These are phyloP conservation scores for Gymnorhina tibicen DNA, from an alignment of 2,113 vertebrate species.

Conservation along the genomic window DNA sequence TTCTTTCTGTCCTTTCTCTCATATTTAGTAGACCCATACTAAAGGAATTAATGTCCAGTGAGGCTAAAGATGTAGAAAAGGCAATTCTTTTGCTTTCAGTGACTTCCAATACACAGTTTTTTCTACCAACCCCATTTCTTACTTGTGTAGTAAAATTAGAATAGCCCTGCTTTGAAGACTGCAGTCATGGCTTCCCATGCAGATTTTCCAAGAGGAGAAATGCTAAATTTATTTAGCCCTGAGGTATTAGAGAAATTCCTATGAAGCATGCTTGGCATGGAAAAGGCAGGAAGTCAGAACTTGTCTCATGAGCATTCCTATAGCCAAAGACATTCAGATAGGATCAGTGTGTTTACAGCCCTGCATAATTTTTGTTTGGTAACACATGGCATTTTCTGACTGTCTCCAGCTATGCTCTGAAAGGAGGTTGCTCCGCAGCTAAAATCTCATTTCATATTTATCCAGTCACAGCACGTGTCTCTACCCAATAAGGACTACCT, in stretches of 20 bases:
- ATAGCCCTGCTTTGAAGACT: not conserved
- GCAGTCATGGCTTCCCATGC: not conserved
- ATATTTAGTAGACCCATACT: not conserved
- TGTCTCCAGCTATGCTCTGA: not conserved
- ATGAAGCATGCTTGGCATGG: not conserved
- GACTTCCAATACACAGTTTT: not conserved
- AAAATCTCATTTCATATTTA: not conserved
- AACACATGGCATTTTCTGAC: not conserved
- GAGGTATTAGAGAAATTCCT: not conserved
- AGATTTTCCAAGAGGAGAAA: not conserved
- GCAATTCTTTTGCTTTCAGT: not conserved
- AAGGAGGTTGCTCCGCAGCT: not conserved
- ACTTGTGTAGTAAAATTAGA: not conserved
- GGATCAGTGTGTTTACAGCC: not conserved
- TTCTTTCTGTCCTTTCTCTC: not conserved
- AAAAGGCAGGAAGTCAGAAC: not conserved
- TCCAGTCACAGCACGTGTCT: rapidly evolving
- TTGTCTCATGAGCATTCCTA: not conserved
- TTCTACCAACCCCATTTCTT: not conserved
- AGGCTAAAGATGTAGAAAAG: not conserved
- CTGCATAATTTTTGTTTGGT: not conserved
- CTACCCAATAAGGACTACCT: not conserved
- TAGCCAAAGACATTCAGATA: not conserved
- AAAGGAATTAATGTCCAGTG: not conserved
- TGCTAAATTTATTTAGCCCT: not conserved